phyloP scores from a whole-genome alignment of 2,888 invertebrate genomes.

The Drosophila cracens region DNA sequence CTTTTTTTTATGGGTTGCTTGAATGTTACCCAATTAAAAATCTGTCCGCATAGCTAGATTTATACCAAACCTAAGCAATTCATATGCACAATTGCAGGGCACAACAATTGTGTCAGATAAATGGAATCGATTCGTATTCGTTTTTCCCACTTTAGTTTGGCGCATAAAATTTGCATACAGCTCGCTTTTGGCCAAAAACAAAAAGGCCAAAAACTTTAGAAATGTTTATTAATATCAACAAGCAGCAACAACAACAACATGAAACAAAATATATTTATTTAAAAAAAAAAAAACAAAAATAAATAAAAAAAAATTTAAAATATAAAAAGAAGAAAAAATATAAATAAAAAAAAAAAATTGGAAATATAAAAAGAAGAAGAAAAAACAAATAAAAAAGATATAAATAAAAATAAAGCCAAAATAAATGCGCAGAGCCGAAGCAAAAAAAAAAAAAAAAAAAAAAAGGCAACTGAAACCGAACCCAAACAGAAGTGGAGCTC shows the following conservation, averaged over 20 bases:
- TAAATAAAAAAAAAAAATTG: slow-evolving; percentile 4
- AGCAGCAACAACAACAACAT: slow-evolving; percentile 24
- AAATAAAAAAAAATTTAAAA: background rate
- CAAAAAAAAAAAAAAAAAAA: no score
- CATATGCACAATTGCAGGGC: slow-evolving; percentile 26
- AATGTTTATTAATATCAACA: slow-evolving; percentile 74
- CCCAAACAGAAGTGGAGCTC: slow-evolving; percentile 66
- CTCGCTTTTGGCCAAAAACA: slow-evolving; percentile 42
- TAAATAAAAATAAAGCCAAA: slow-evolving; percentile 28
- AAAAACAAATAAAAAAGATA: background rate
- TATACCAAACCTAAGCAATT: background rate
- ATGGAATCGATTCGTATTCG: slow-evolving; percentile 9
- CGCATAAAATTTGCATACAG: slow-evolving; percentile 70
- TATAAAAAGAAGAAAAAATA: background rate
- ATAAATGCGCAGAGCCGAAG: slow-evolving; percentile 38
- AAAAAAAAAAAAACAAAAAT: background rate
- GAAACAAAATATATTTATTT: slow-evolving; percentile 13
- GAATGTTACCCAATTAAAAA: background rate
- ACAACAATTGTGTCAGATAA: slow-evolving; percentile 5
- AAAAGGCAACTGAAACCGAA: slow-evolving; percentile 32
- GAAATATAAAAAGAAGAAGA: background rate
- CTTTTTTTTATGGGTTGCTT: background rate
- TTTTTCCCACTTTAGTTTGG: slow-evolving; percentile 65
- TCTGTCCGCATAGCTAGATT: background rate
- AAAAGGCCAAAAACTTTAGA: slow-evolving; percentile 56